phyloP scores from a whole-genome alignment of 2,888 invertebrate species.

The Eristalis pertinax region DNA sequence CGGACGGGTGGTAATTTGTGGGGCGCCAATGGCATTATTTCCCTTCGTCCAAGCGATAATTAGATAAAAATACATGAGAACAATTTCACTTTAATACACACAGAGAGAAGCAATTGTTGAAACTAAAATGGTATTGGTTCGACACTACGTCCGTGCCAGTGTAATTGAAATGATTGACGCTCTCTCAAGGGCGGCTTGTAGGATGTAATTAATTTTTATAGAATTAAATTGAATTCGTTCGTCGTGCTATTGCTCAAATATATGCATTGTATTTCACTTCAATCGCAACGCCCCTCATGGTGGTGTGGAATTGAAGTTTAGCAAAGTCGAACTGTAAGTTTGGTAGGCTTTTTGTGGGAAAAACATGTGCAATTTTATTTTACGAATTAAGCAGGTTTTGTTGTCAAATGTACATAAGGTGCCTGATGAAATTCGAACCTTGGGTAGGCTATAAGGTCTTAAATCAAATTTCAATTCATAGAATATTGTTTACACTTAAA shows the following conservation, averaged over 20 bases:
- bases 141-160: conserved; percentile 19
- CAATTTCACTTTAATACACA: conserved; percentile 68
- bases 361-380: conserved; percentile 24
- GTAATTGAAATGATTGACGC: conserved; percentile 60
- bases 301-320: not conserved
- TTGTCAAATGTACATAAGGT: conserved; percentile 23
- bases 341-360: not conserved
- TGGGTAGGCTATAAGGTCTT: not conserved
- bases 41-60: conserved; percentile 62
- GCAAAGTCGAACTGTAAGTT: not conserved
- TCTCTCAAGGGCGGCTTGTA: conserved; percentile 27
- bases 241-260: conserved; percentile 25
- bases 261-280: not conserved
- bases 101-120: conserved; percentile 43
- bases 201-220: conserved; percentile 48
- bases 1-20: conserved; percentile 70
- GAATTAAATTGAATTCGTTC: conserved; percentile 23
- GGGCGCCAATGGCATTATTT: conserved; percentile 71
- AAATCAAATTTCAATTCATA: conserved; percentile 9
- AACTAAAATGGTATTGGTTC: conserved; percentile 31
- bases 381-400: not conserved
- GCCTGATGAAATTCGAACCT: conserved; percentile 12
- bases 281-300: not conserved
- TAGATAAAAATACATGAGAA: conserved; percentile 70
- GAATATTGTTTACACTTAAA: conserved; percentile 24